Conservation (phyloP, 2,797 vertebrate species). For the Acipenser oxyrinchus region DNA sequence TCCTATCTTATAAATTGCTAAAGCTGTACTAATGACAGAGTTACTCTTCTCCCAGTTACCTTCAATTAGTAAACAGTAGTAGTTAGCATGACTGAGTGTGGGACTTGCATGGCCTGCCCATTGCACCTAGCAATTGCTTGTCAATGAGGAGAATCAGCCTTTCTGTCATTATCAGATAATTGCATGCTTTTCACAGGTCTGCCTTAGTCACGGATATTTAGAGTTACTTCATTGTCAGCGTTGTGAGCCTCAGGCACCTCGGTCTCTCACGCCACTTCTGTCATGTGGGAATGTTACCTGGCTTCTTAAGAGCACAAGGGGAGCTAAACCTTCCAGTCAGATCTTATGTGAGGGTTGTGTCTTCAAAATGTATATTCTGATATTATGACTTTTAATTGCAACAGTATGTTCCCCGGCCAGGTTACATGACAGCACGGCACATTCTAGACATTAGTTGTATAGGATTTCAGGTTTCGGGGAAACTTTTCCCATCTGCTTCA, state of each 20-base stretch:
- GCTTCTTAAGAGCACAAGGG: not conserved
- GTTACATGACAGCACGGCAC: not conserved
- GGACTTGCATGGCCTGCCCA: slow-evolving; percentile 4
- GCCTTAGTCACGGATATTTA: rapidly evolving
- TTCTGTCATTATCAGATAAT: slow-evolving; percentile 5
- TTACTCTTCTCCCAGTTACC: not conserved
- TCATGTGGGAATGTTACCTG: not conserved
- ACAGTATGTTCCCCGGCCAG: too few relatives aligned
- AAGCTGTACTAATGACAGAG: slow-evolving; percentile 24
- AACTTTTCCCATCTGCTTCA: too few relatives aligned
- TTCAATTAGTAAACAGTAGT: slow-evolving; percentile 14
- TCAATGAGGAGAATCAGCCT: slow-evolving; percentile 16
- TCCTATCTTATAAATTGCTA: slow-evolving; percentile 29
- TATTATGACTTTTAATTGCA: too few relatives aligned
- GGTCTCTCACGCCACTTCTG: not conserved
- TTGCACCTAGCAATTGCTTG: slow-evolving; percentile 12
- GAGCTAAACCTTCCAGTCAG: not conserved
- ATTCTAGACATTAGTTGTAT: too few relatives aligned
- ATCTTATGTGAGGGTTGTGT: too few relatives aligned
- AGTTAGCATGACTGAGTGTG: slow-evolving; percentile 17
- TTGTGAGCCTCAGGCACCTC: not conserved
- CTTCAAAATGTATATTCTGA: too few relatives aligned
- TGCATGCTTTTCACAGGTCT: slow-evolving; percentile 12
- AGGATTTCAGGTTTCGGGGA: too few relatives aligned
- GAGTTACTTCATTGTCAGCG: not conserved